A percentile compares a stretch with the other conserved stretches of the same genome.
Evolutionary conservation across 2,113 vertebrate species (phyloP).

Genomic region (Plecturocebus donacophilus): DNA sequence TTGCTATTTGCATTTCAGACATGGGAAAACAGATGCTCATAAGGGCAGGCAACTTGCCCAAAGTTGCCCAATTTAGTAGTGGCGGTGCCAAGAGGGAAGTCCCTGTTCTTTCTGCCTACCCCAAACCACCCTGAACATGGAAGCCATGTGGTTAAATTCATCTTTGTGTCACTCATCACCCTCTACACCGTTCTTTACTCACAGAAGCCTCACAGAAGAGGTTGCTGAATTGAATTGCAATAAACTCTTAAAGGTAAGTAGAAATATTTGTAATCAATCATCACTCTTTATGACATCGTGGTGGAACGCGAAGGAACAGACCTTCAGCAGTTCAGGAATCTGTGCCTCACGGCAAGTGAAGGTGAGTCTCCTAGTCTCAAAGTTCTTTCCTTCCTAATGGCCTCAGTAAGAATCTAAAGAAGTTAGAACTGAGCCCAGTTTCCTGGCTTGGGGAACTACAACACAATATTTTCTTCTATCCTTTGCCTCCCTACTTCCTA

Average conservation of each 20-base stretch:
- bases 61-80: neutral
- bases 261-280: neutral
- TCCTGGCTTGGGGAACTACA: neutral
- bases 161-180: neutral
- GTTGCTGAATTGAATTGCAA: neutral
- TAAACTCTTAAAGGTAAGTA: neutral
- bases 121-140: neutral
- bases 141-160: neutral
- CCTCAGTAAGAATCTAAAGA: neutral
- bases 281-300: neutral
- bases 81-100: neutral
- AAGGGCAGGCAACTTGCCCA: neutral
- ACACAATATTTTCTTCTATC: neutral
- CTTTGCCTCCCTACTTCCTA: neutral
- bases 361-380: neutral
- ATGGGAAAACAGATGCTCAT: neutral
- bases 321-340: neutral
- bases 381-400: neutral
- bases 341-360: neutral
- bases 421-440: neutral
- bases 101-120: neutral
- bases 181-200: neutral
- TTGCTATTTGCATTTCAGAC: slow-evolving; percentile 1
- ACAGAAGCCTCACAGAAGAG: neutral
- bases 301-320: neutral